phyloP scores from a whole-genome alignment of 2,797 vertebrate genomes.

The Benthosema pterotum region DNA sequence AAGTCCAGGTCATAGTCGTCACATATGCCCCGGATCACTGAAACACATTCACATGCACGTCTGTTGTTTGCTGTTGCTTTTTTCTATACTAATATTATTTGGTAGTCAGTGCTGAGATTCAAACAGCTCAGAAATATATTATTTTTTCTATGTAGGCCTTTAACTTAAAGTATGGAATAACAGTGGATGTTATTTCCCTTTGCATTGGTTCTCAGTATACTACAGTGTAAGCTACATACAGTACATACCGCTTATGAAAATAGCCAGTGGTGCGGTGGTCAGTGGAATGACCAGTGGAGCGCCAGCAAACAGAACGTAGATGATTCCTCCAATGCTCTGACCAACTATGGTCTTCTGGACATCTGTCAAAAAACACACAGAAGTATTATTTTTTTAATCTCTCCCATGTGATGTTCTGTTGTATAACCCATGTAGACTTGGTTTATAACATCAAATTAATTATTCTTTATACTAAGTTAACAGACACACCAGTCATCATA shows the following conservation, averaged over 20 bases:
- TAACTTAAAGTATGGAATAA: too few species aligned
- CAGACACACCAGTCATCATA: too few species aligned
- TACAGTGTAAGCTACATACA: not conserved
- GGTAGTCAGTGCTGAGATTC: too few species aligned
- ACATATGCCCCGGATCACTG: constrained; percentile 92
- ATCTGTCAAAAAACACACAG: constrained; percentile 70
- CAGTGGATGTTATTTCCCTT: not conserved
- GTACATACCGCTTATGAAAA: constrained; percentile 90
- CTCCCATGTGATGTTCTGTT: too few species aligned
- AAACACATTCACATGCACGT: constrained; percentile 22
- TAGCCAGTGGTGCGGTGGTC: constrained; percentile 90
- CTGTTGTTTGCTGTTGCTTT: too few species aligned
- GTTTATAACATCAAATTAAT: too few species aligned
- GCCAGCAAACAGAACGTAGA: constrained; percentile 88
- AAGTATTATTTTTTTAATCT: too few species aligned
- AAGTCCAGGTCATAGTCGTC: constrained; percentile 91
- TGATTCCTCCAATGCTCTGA: constrained; percentile 91
- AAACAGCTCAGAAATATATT: too few species aligned
- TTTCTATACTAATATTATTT: too few species aligned
- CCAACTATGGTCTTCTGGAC: constrained; percentile 93
- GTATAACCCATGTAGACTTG: too few species aligned
- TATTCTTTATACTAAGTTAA: not conserved
- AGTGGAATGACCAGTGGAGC: constrained; percentile 91
- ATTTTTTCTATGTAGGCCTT: too few species aligned
- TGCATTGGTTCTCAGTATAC: not conserved